Evolutionary conservation across 2,888 invertebrate species (phyloP).

Genomic region (Dynastes grantii): DNA sequence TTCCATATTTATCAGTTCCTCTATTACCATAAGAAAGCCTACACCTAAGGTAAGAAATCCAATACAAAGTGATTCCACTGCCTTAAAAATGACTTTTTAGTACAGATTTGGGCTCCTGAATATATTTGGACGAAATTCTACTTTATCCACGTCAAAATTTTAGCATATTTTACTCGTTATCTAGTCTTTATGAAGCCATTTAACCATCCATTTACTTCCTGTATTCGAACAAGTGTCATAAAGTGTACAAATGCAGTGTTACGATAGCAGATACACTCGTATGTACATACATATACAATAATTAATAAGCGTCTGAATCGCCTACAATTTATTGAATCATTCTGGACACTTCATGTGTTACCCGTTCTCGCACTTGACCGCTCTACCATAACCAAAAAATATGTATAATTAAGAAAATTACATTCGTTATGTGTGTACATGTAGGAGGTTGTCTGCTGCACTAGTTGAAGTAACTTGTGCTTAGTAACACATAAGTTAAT

Average conservation of each 20-base stretch:
- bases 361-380: conserved; percentile 54
- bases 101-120: conserved; percentile 9
- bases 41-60: background rate
- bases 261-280: conserved; percentile 5
- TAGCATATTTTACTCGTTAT: conserved; percentile 31
- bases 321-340: conserved; percentile 51
- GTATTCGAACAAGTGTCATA: conserved; percentile 17
- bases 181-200: conserved; percentile 30
- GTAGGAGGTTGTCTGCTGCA: conserved; percentile 48
- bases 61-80: background rate
- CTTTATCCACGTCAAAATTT: conserved; percentile 6
- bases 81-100: conserved; percentile 5
- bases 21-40: background rate
- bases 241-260: conserved; percentile 16
- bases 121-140: background rate
- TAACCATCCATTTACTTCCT: conserved; percentile 2
- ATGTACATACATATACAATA: conserved; percentile 12
- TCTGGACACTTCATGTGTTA: conserved; percentile 57
- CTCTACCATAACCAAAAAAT: conserved; percentile 56
- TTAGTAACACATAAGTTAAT: background rate
- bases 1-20: background rate
- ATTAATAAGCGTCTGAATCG: conserved; percentile 47
- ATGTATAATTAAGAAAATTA: conserved; percentile 58
- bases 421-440: conserved; percentile 43
- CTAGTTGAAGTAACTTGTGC: background rate